These are phyloP conservation scores for Halocynthia aurantium DNA, from an alignment of 23 tunicate species.

Conservation along the genomic window DNA sequence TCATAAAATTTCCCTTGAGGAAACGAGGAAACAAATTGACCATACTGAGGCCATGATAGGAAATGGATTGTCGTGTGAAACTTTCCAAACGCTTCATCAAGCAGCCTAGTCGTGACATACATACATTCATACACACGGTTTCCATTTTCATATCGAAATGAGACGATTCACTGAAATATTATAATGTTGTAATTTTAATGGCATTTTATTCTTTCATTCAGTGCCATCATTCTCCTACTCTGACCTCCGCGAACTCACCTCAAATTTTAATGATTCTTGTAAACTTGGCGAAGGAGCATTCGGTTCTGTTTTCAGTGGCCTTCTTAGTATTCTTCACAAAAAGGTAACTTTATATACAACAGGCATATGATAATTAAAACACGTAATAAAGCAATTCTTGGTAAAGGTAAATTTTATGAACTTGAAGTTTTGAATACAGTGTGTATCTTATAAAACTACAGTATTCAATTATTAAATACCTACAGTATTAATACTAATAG, in stretches of 20 bases:
- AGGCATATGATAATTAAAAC: too few species aligned
- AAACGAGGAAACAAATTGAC: too few species aligned
- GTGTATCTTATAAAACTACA: too few species aligned
- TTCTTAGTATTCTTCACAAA: slow-evolving; percentile 10
- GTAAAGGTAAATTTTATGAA: too few species aligned
- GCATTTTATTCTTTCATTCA: neutral
- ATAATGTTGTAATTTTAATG: too few species aligned
- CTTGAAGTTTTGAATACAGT: too few species aligned
- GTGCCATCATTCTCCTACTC: slow-evolving; percentile 66
- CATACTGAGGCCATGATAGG: too few species aligned
- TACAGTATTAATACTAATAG: too few species aligned
- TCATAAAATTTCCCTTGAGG: too few species aligned
- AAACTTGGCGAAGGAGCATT: slow-evolving; percentile 95
- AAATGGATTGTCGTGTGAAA: neutral
- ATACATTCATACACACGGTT: neutral
- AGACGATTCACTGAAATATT: neutral
- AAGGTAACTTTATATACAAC: neutral
- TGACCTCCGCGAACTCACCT: slow-evolving; percentile 44
- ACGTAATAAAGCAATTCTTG: too few species aligned
- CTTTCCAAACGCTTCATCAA: neutral
- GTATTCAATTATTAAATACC: too few species aligned
- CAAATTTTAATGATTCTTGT: slow-evolving; percentile 61
- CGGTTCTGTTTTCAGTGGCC: slow-evolving; percentile 91
- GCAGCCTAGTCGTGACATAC: neutral
- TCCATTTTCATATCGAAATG: neutral